Evolutionary conservation across 2,888 invertebrate species (phyloP), one percentile per base, ranked within the genome.

Genomic region (Xiphydria camelus): DNA sequence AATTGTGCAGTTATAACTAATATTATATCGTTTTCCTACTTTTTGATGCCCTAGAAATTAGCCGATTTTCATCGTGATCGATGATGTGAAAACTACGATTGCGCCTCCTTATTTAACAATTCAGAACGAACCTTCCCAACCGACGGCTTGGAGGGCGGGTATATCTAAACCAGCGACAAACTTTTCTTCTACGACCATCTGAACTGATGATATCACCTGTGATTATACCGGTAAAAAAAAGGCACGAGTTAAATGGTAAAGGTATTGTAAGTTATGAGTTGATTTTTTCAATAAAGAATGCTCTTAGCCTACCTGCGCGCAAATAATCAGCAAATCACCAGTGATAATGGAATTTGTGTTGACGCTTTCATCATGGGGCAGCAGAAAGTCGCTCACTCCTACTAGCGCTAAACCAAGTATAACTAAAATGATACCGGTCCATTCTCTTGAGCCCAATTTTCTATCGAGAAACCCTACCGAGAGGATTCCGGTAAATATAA

Each of bases 101-200:
- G n/a, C n/a, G n/a, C n/a, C n/a, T n/a, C n/a, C n/a, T n/a, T n/a
- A n/a, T n/a, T n/a, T 12, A n/a, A 15, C 6, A 4, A 12, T 10
- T 23, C 6, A 12, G 14, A 41, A 7, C 19, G 18, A 78, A 77
- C 94, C 94, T 81, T 97, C 95, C 89, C 91, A 93, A 4, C 97
- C 96, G 14, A 94, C 91, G 4, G 92, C 95, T 74, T 93, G 91
- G 48, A 97, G 77, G 0, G 96, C 85, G 0, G 93, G 91, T 35
- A 96, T 91, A 75, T 94, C 91, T 59, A 87, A 80, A 37, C 89
- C 86, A 46, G 85, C 79, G 0, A 97, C 85, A 73, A 86, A 92
- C 77, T 92, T 93, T 73, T 98, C 96, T 75, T 98, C 97, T 51
- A 91, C 87, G 0, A 97, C 94, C 89, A 96, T 94, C 78, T 96